Base-by-base conservation (phyloP, 92 coral and sea anemone genomes). In the Parazoanthus atlanticus region DNA sequence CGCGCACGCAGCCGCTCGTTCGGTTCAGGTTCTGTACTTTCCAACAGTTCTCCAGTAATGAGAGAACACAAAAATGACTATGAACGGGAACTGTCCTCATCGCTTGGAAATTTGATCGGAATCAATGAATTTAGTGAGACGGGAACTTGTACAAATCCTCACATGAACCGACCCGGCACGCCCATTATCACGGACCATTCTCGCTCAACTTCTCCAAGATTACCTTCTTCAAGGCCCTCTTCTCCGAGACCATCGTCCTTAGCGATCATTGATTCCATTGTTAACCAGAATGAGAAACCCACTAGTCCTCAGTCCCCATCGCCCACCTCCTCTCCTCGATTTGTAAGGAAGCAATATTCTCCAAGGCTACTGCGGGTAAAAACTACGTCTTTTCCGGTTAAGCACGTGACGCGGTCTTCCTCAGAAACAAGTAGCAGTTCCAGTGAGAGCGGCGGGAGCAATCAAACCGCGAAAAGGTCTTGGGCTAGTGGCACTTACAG, bases 391-490 rank as follows among this genome's bases (percentile, higher is more conserved):
- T 33, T 74, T 72, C 69, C 86, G 15, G n/a, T 76, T 23, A 80
- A 70, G 28, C 86, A 85, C 23, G 86, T 95, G 26, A 80, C 84
- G 30, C 96, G 98, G 66, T 93, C 94, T 58, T 92, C 94, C 58
- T 95, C 98, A 34, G 91, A 90, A 36, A 94, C 94, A 29, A 95
- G 98, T 81, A 95, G 94, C 89, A 95, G 98, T 77, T 95, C 98
- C 9, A 91, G 98, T 77, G 96, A 91, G 34, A 90, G 98, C 30
- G 88, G 91, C 66, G 95, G 93, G 73, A 93, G 93, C 81, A 90
- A 88, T 90, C 90, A 89, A 16, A 88, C 81, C 85, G 92, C 93
- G 33, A 91, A 89, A 3, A 86, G 92, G 38, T 82, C 89, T 36
- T 86, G 86, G 19, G 90, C 90, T 67, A 85, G 66, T 78, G 85